Evolutionary conservation across 1,140 invertebrate species (phyloP), one percentile per base, ranked within the genome.

Genomic region (Adoxophyes honmai): DNA sequence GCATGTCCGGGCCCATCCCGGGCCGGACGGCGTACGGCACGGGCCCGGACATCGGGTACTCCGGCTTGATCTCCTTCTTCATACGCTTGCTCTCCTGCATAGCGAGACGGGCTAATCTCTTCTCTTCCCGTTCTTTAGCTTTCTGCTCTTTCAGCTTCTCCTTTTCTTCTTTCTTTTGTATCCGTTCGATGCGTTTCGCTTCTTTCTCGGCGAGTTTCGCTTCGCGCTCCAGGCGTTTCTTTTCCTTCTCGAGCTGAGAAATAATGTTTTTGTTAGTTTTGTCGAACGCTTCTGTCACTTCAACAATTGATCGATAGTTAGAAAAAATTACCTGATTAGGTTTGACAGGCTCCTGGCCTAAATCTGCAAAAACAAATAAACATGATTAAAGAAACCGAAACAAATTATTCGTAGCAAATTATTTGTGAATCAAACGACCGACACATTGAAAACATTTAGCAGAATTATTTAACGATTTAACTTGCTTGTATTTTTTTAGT

Each of bases 121-220:
- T 89, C 66, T 90, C 88, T 63, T 90, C 89, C 13, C 86, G 57
- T 38, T 89, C 88, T 55, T 88, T 89, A 9, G 88, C 88, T 36
- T 82, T 89, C 57, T 74, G 73, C 52, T 89, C 89, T 63, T 93
- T 92, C n/a, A 89, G 64, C 36, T 91, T 89, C 5, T 91, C 90
- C 52, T 92, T 92, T 59, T 93, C 92, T 52, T 92, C 75, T 59
- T 92, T 92, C 61, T 93, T 92, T 10, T 91, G 91, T 39, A 92
- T 75, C 0, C 91, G 81, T 34, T 92, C 91, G 33, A 91, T 79
- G 56, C 90, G 91, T 38, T 90, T 90, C 34, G 91, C 91, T 63
- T 92, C 92, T 42, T 91, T 92, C 16, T 91, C 91, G n/a, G 91
- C 90, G 60, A 78, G 69, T 58, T 88, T 89, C 10, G 85, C 87